A percentile compares a stretch with the other conserved stretches of the same genome.
phyloP scores from a whole-genome alignment of 2,113 vertebrate genomes.

The Atrichornis clamosus region DNA sequence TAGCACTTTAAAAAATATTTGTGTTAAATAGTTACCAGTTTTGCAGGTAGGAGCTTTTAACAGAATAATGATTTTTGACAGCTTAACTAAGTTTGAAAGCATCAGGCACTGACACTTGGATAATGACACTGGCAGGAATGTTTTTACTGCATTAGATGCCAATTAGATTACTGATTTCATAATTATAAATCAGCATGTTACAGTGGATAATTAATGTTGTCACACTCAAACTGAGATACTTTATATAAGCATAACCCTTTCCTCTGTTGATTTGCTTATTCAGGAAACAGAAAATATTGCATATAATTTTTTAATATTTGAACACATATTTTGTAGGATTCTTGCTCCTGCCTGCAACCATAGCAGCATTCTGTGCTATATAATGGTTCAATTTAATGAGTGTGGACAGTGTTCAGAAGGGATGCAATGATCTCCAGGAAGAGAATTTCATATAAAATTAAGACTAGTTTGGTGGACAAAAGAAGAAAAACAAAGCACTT shows the following conservation, averaged over 20 bases:
- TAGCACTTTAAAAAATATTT: background rate
- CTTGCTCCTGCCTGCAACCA: constrained; percentile 17
- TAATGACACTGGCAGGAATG: constrained; percentile 55
- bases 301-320: constrained; percentile 41
- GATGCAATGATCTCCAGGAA: background rate
- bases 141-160: constrained; percentile 68
- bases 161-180: constrained; percentile 77
- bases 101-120: constrained; percentile 31
- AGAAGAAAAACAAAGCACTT: background rate
- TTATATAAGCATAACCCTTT: constrained; percentile 45
- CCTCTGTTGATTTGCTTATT: constrained; percentile 62
- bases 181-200: constrained; percentile 67
- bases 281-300: constrained; percentile 52
- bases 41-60: constrained; percentile 5
- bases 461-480: background rate
- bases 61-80: constrained; percentile 37
- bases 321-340: background rate
- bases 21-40: background rate
- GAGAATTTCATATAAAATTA: background rate
- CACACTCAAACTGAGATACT: constrained; percentile 64
- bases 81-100: constrained; percentile 53
- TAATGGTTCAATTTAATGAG: background rate
- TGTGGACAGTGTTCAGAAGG: background rate
- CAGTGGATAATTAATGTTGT: constrained; percentile 70
- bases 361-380: background rate